Evolutionary conservation across 2,797 vertebrate species (phyloP), one percentile per base, ranked within the genome.

Genomic region (Ptychadena robeensis): DNA sequence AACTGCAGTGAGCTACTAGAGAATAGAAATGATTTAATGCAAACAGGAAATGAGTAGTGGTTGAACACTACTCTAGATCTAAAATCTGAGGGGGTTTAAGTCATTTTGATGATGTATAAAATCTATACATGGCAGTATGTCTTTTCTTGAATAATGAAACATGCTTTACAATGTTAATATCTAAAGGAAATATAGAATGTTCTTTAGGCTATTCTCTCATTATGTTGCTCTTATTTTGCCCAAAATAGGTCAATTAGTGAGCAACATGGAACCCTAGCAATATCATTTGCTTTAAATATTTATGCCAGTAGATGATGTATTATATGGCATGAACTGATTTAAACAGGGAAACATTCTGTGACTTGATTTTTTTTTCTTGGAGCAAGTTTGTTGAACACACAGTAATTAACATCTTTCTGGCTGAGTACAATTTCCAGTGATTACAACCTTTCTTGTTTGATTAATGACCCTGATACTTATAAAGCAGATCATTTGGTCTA

Each of bases 381-480:
- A 69, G 44, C 40, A 57, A 35, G 11, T 34, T 66, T 30, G 27
- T 27, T 18, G 18, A 61, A 69, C 35, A 59, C 44, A 59, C 10
- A 35, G 25, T 71, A 38, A 80, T 80, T 70, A 80, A 80, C 70
- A 69, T 61, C 67, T 70, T 80, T 70, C 66, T 63, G 76, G 48
- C 11, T 70, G 66, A 70, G 66, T 63, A 69, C 70, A 61, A 80
- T 80, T 70, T 37, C 35, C 48, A 70, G 10, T 79, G 53, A 70
- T 53, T 80, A 80, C 67, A 71, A 80, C 77, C 77, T 63, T 70
- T 80, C 77, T 61, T 9, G 9, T 63, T 70, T 61, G 65, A 80
- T 80, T 80, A 80, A 70, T 80, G 77, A 61, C 48, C 48, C 77
- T 63, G 35, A 63, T 80, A 70, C 57, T 80, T 69, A 79, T 35